phyloP scores from a whole-genome alignment of 2,888 invertebrate species.

The Agonopterix subpropinquella region DNA sequence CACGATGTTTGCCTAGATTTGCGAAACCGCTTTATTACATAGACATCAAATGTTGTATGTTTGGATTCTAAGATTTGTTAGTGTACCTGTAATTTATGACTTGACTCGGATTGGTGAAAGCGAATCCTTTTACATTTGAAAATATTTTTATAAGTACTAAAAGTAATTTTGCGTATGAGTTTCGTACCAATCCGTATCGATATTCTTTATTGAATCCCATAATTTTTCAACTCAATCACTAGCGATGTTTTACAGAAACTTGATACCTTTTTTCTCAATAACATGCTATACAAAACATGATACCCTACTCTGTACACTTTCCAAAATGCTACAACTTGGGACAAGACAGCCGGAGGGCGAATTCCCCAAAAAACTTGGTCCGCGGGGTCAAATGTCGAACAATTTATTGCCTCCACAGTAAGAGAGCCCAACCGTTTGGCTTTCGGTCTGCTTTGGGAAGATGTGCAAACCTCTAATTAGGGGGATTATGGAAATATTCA shows the following conservation, averaged over 20 bases:
- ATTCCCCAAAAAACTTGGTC: slow-evolving; percentile 56
- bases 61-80: too few species aligned
- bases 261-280: too few species aligned
- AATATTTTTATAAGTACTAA: too few species aligned
- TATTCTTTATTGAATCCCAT: too few species aligned
- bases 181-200: too few species aligned
- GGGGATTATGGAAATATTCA: slow-evolving; percentile 73
- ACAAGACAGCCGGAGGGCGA: slow-evolving; percentile 59
- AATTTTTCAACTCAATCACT: too few species aligned
- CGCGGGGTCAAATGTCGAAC: slow-evolving; percentile 71
- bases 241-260: too few species aligned
- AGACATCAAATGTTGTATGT: too few species aligned
- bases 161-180: too few species aligned
- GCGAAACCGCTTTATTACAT: background rate
- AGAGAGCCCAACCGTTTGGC: slow-evolving; percentile 60
- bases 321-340: slow-evolving; percentile 31
- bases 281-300: background rate
- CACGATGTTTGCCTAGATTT: slow-evolving; percentile 1
- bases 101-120: too few species aligned
- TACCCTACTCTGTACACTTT: slow-evolving; percentile 42
- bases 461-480: slow-evolving; percentile 74
- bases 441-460: slow-evolving; percentile 62
- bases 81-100: too few species aligned
- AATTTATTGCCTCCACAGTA: slow-evolving; percentile 72
- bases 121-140: too few species aligned